Evolutionary conservation across 2,113 vertebrate genomes (phyloP).

Genomic region (Periophthalmodon schlosseri): DNA sequence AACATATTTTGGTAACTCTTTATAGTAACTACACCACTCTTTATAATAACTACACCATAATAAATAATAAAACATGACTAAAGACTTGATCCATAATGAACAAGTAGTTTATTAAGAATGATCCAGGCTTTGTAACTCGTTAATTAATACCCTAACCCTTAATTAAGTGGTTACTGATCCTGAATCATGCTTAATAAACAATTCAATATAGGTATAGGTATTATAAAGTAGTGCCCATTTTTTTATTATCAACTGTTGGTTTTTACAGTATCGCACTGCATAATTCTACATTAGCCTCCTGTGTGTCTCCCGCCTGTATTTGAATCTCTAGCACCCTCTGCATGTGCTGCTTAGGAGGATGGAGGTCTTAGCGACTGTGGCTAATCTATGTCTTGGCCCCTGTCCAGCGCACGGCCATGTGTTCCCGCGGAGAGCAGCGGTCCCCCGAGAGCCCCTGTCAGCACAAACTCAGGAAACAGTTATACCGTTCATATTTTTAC

Average conservation of each 20-base stretch:
- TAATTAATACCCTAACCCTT: no score
- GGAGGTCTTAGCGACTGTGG: conserved; percentile 64
- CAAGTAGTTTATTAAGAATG: no score
- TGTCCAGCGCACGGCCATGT: conserved; percentile 78
- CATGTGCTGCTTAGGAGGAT: conserved; percentile 33
- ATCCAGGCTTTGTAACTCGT: no score
- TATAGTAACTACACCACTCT: no score
- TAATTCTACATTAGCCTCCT: conserved; percentile 17
- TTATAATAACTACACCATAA: no score
- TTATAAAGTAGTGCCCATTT: no score
- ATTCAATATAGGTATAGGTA: no score
- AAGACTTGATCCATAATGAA: no score
- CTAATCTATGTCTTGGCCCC: conserved; percentile 79
- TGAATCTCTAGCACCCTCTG: conserved; percentile 43
- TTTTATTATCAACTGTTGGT: not conserved
- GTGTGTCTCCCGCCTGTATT: not conserved
- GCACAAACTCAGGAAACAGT: conserved; percentile 91
- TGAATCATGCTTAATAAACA: no score
- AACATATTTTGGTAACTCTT: no score
- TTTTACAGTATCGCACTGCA: not conserved
- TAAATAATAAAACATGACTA: no score
- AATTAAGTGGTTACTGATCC: no score
- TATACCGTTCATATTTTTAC: conserved; percentile 85
- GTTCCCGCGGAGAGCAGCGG: conserved; percentile 81
- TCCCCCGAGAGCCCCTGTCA: conserved; percentile 86